Conservation (phyloP, 2,797 vertebrate species). For the Alectoris magna region DNA sequence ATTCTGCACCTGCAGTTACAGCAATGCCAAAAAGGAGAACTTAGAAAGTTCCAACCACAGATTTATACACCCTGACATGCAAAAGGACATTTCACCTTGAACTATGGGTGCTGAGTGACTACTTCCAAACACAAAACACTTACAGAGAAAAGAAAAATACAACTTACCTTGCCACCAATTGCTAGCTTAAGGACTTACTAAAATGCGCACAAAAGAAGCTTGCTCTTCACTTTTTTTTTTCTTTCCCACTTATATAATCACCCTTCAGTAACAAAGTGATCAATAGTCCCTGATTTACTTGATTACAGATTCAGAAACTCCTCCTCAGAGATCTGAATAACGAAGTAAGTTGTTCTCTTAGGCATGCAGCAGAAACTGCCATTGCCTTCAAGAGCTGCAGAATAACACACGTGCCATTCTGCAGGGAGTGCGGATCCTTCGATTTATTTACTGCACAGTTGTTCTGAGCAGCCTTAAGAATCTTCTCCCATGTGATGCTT, state of each 20-base stretch:
- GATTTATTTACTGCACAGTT: slow-evolving; percentile 28
- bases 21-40: neutral
- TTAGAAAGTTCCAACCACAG: neutral
- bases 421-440: neutral
- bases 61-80: neutral
- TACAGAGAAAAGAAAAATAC: neutral
- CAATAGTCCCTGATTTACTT: neutral
- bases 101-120: rapidly evolving
- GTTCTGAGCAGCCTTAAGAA: slow-evolving; percentile 53
- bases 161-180: slow-evolving; percentile 33
- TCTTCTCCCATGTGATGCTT: slow-evolving; percentile 74
- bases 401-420: rapidly evolving
- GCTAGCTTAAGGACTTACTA: neutral
- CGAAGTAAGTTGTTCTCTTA: neutral
- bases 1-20: neutral
- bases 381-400: neutral
- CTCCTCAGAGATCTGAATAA: neutral
- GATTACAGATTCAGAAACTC: neutral
- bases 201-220: neutral
- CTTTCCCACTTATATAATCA: neutral
- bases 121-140: neutral
- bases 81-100: neutral
- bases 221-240: neutral
- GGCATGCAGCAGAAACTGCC: neutral
- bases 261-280: neutral